These are phyloP conservation scores for Aphidoletes aphidimyza DNA, from an alignment of 2,888 invertebrate genomes.

Conservation along the genomic window DNA sequence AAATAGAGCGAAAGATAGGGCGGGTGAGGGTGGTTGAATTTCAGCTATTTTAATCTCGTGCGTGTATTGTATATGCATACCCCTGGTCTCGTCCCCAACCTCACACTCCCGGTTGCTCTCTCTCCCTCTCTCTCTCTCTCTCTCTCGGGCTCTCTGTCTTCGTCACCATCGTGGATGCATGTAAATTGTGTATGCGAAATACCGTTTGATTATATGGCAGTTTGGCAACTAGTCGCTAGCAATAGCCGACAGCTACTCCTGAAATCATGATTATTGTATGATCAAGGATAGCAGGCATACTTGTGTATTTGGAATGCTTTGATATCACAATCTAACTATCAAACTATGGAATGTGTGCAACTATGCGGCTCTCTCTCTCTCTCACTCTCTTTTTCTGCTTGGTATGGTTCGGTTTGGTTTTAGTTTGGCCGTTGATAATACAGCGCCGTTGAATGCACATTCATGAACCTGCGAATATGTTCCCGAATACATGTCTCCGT, in stretches of 20 bases:
- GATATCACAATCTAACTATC: constrained; percentile 36
- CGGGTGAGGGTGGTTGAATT: not conserved
- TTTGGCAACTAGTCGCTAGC: constrained; percentile 5
- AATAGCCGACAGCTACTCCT: constrained; percentile 22
- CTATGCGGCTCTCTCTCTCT: not conserved
- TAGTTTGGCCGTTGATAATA: not conserved
- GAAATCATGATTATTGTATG: constrained; percentile 42
- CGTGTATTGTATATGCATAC: not conserved
- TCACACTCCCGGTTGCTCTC: not conserved
- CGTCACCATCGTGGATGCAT: not conserved
- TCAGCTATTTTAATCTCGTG: not conserved
- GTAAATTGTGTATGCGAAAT: not conserved
- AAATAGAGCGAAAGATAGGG: no score
- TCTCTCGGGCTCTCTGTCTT: not conserved
- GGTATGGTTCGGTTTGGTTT: not conserved
- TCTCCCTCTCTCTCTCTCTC: not conserved
- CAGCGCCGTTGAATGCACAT: not conserved
- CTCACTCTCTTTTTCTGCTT: no score
- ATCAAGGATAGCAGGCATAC: constrained; percentile 8
- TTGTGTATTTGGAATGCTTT: constrained; percentile 23
- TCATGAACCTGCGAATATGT: not conserved
- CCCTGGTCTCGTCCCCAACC: no score
- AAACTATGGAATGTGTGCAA: not conserved
- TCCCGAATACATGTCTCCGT: not conserved
- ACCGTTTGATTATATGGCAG: constrained; percentile 32